Conservation (phyloP, 2,113 vertebrate genomes). For the Tragelaphus buxtoni region DNA sequence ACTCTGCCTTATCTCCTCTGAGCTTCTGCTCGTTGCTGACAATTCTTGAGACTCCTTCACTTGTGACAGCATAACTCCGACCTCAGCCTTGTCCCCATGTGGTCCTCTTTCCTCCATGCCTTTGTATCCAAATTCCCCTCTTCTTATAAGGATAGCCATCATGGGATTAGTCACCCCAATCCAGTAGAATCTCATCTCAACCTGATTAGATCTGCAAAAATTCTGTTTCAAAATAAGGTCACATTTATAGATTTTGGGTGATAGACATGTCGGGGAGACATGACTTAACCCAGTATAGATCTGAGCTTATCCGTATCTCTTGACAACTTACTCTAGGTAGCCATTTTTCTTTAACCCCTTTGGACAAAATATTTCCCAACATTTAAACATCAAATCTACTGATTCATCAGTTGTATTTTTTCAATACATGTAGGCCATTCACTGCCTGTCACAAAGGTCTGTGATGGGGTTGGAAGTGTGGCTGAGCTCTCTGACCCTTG, state of each 20-base stretch:
- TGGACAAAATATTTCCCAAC: background rate
- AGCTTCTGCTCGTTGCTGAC: background rate
- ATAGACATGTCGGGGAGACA: background rate
- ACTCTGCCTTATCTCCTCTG: background rate
- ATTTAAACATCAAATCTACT: background rate
- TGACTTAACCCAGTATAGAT: background rate
- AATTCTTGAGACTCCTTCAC: background rate
- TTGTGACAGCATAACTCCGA: rapidly evolving
- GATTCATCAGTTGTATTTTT: background rate
- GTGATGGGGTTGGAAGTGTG: background rate
- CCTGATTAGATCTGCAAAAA: background rate
- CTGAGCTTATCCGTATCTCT: background rate
- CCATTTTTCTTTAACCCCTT: background rate
- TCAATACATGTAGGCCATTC: background rate
- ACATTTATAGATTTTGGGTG: background rate
- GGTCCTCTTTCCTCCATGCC: background rate
- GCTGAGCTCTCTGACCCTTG: background rate
- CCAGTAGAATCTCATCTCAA: background rate
- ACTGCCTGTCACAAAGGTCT: background rate
- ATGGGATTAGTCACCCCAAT: background rate
- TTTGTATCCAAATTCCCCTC: background rate
- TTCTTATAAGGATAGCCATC: background rate
- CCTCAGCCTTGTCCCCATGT: background rate
- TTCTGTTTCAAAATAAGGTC: background rate
- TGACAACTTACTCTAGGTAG: background rate